These are phyloP conservation scores for Diabrotica balteata DNA, from an alignment of 2,888 invertebrate species.

Conservation along the genomic window DNA sequence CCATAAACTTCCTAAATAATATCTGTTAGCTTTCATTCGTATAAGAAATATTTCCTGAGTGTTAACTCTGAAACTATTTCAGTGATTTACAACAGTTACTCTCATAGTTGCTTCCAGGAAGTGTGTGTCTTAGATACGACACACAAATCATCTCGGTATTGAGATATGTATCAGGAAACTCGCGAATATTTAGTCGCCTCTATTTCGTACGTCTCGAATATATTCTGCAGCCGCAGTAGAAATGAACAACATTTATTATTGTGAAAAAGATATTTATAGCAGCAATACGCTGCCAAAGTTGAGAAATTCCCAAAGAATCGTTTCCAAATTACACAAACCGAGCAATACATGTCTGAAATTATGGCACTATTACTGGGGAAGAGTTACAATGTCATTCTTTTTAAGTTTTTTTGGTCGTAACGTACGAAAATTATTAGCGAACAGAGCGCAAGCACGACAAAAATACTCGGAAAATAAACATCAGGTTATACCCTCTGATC, in stretches of 20 bases:
- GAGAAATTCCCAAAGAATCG: constrained; percentile 29
- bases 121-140: constrained; percentile 31
- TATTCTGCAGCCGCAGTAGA: constrained; percentile 21
- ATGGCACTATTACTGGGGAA: constrained; percentile 20
- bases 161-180: constrained; percentile 38
- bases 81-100: constrained; percentile 25
- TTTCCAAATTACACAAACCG: constrained; percentile 30
- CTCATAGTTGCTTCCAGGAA: constrained; percentile 30
- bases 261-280: constrained; percentile 30
- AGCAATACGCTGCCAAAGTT: constrained; percentile 27
- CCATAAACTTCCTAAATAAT: constrained; percentile 14
- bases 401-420: not conserved
- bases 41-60: constrained; percentile 22
- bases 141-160: constrained; percentile 37
- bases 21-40: constrained; percentile 20
- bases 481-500: no score
- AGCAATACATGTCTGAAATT: constrained; percentile 27
- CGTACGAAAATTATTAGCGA: not conserved
- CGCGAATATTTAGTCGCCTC: constrained; percentile 33
- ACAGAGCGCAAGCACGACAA: no score
- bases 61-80: constrained; percentile 17
- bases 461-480: no score
- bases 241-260: constrained; percentile 28
- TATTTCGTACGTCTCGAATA: constrained; percentile 28
- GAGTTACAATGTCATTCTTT: constrained; percentile 17